Evolutionary conservation across 2,797 vertebrate species (phyloP).

Genomic region (Euphonia xanthogaster): DNA sequence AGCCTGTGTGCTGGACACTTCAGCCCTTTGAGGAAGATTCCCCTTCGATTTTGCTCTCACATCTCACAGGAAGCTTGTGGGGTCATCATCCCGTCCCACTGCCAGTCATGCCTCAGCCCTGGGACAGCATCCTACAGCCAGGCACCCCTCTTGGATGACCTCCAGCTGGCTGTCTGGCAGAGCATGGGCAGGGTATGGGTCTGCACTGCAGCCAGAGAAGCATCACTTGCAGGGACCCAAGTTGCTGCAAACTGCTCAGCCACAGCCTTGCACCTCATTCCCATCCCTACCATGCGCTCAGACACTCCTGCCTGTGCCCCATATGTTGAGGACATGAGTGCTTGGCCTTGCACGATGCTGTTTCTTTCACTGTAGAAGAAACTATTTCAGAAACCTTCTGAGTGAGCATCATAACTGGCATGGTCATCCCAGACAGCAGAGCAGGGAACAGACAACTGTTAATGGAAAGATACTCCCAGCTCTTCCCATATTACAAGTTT

Average conservation of each 20-base stretch:
- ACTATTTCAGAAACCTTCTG: neutral
- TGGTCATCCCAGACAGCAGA: neutral
- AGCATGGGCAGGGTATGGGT: too few relatives aligned
- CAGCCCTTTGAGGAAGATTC: neutral
- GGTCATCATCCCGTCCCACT: neutral
- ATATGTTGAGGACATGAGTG: accelerated
- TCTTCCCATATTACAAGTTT: neutral
- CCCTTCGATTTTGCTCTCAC: neutral
- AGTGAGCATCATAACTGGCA: neutral
- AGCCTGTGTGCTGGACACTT: neutral
- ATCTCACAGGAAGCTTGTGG: accelerated
- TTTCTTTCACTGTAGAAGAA: neutral
- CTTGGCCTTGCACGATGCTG: accelerated
- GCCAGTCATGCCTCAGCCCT: neutral
- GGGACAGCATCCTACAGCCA: neutral
- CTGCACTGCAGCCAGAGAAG: neutral
- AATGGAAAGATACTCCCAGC: neutral
- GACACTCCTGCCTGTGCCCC: neutral
- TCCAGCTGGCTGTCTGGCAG: neutral
- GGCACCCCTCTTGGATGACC: neutral
- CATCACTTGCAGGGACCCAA: neutral
- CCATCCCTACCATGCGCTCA: neutral
- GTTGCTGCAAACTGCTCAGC: neutral
- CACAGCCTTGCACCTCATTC: neutral
- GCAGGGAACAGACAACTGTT: neutral